A percentile compares a stretch with the other conserved stretches of the same genome.
These are phyloP conservation scores for Dorcus parallelipipedus DNA, from an alignment of 2,888 invertebrate species.

Conservation along the genomic window DNA sequence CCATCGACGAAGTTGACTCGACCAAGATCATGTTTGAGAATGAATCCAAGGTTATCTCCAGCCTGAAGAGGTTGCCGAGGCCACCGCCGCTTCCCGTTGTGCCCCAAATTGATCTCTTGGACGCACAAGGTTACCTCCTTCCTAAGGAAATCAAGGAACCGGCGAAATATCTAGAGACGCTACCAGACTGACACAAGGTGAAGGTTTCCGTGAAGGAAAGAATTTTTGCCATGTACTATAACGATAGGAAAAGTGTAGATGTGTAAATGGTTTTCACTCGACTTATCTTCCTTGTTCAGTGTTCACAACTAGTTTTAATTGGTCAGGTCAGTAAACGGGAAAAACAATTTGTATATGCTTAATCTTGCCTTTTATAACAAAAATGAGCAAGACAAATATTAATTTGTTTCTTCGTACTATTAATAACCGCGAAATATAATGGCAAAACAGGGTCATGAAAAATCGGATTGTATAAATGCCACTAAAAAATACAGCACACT, in stretches of 20 bases:
- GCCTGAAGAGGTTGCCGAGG: slow-evolving; percentile 46
- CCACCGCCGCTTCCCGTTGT: slow-evolving; percentile 52
- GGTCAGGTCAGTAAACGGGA: too few relatives aligned
- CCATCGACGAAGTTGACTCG: slow-evolving; percentile 1
- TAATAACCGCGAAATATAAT: too few relatives aligned
- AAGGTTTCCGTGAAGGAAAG: background rate
- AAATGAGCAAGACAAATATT: too few relatives aligned
- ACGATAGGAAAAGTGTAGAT: slow-evolving; percentile 3
- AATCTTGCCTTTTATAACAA: too few relatives aligned
- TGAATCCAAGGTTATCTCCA: slow-evolving; percentile 26
- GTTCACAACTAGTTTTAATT: background rate
- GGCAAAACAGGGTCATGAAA: background rate
- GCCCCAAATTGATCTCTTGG: slow-evolving; percentile 53
- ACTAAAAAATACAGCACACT: too few relatives aligned
- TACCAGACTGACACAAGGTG: slow-evolving; percentile 36
- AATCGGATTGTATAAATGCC: background rate
- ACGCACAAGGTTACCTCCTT: slow-evolving; percentile 66
- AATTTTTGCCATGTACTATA: slow-evolving; percentile 5
- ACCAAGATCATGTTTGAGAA: slow-evolving; percentile 25
- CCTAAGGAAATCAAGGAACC: slow-evolving; percentile 50
- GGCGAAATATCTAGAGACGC: slow-evolving; percentile 45
- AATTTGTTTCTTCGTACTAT: too few relatives aligned
- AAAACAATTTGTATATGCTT: too few relatives aligned
- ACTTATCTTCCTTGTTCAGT: background rate
- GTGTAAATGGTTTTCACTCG: background rate